phyloP scores from a whole-genome alignment of 1,140 invertebrate species.

The Triops longicaudatus region DNA sequence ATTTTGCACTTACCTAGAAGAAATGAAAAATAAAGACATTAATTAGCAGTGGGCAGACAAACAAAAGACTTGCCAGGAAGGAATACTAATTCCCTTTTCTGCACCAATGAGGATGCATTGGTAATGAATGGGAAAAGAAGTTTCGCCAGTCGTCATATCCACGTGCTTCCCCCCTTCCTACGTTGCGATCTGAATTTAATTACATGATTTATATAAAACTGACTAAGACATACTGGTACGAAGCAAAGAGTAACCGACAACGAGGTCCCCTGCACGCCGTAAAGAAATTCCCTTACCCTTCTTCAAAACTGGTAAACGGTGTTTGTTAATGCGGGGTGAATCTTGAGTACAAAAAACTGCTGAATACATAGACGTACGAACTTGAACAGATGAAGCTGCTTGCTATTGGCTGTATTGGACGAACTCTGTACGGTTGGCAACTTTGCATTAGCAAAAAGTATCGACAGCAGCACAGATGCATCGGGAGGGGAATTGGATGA shows the following conservation, averaged over 20 bases:
- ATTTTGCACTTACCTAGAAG: neutral
- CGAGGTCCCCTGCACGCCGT: too few species aligned
- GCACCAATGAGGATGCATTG: too few species aligned
- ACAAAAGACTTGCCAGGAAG: too few species aligned
- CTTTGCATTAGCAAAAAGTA: constrained; percentile 8
- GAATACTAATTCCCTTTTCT: too few species aligned
- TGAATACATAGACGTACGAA: neutral
- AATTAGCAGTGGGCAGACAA: neutral
- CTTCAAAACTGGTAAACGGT: neutral
- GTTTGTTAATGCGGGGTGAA: neutral
- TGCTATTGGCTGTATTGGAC: neutral
- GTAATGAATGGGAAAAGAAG: too few species aligned
- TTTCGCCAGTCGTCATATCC: too few species aligned
- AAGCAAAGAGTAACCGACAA: too few species aligned
- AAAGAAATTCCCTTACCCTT: neutral
- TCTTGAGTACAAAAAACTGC: too few species aligned
- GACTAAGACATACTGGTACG: too few species aligned
- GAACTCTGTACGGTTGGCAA: constrained; percentile 1
- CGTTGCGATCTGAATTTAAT: too few species aligned
- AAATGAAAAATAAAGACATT: neutral
- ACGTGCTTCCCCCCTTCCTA: too few species aligned
- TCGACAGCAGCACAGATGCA: constrained; percentile 10
- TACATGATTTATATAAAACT: too few species aligned
- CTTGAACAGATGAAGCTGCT: neutral
- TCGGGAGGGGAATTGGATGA: neutral